Evolutionary conservation across 2,888 invertebrate species (phyloP).

Genomic region (Drosophila stalkeri): DNA sequence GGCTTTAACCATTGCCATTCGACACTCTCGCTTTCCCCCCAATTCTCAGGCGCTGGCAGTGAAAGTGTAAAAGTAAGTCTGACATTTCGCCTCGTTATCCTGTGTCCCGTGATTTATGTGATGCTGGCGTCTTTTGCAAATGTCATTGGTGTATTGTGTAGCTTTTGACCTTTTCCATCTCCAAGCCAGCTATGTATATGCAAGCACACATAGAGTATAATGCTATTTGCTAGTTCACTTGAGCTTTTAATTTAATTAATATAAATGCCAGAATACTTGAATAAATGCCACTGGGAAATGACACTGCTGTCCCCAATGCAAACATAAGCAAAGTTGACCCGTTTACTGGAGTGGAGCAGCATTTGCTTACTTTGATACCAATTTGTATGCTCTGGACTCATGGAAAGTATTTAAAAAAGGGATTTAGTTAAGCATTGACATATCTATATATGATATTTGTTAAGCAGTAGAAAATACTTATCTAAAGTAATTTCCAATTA

Average conservation of each 20-base stretch:
- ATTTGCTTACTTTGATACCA: not conserved
- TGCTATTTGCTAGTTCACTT: constrained; percentile 19
- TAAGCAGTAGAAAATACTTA: no score
- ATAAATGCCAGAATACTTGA: constrained; percentile 30
- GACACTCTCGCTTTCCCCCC: constrained; percentile 9
- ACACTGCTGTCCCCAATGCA: not conserved
- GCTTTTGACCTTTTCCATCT: constrained; percentile 53
- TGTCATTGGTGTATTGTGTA: constrained; percentile 43
- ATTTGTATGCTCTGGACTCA: not conserved
- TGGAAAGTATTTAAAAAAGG: not conserved
- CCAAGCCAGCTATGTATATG: constrained; percentile 3
- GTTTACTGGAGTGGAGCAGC: not conserved
- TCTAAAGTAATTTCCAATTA: no score
- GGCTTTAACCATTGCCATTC: constrained; percentile 34
- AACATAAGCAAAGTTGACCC: not conserved
- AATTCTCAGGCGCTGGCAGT: not conserved
- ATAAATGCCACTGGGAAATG: constrained; percentile 12
- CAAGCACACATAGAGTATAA: constrained; percentile 27
- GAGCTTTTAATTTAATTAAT: constrained; percentile 29
- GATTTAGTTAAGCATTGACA: not conserved
- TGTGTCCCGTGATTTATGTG: constrained; percentile 66
- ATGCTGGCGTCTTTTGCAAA: constrained; percentile 42
- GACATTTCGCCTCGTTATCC: constrained; percentile 69
- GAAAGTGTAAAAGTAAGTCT: constrained; percentile 62
- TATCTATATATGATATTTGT: no score